phyloP scores from a whole-genome alignment of 2,888 invertebrate species.

The Heteromurus nitidus region DNA sequence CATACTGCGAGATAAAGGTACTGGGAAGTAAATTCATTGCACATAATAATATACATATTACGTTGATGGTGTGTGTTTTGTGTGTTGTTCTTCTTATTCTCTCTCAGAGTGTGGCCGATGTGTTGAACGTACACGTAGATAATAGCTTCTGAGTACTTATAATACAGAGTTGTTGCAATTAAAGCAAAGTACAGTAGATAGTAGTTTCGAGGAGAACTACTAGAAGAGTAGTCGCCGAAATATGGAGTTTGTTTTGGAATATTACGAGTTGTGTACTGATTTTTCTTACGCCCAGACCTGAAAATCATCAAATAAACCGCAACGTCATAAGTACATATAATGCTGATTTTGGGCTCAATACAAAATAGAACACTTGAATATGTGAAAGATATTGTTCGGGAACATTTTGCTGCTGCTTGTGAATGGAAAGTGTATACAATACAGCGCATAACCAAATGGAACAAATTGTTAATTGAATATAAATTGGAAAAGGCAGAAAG shows the following conservation, averaged over 20 bases:
- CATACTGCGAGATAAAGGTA: too few species aligned
- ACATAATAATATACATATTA: too few species aligned
- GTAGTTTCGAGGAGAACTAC: slow-evolving; percentile 32
- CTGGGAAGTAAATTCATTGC: too few species aligned
- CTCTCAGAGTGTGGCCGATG: slow-evolving; percentile 17
- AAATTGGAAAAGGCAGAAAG: not conserved
- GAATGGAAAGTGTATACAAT: too few species aligned
- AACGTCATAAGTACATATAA: too few species aligned
- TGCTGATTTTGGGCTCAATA: too few species aligned
- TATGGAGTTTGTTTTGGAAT: slow-evolving; percentile 45
- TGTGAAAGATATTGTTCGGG: too few species aligned
- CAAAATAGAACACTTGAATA: too few species aligned
- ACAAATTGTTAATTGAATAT: not conserved
- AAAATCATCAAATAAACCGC: slow-evolving; percentile 39
- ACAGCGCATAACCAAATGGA: too few species aligned
- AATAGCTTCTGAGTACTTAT: slow-evolving; percentile 2
- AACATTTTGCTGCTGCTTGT: too few species aligned
- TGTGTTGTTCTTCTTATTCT: slow-evolving; percentile 1
- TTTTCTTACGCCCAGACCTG: slow-evolving; percentile 67
- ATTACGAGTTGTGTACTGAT: slow-evolving; percentile 57
- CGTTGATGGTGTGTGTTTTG: too few species aligned
- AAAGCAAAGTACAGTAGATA: too few species aligned
- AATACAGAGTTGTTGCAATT: not conserved
- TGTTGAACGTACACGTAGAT: slow-evolving; percentile 14
- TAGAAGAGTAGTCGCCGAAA: slow-evolving; percentile 37